These are phyloP conservation scores for Ceramica pisi DNA, from an alignment of 2,888 invertebrate genomes.

Conservation along the genomic window DNA sequence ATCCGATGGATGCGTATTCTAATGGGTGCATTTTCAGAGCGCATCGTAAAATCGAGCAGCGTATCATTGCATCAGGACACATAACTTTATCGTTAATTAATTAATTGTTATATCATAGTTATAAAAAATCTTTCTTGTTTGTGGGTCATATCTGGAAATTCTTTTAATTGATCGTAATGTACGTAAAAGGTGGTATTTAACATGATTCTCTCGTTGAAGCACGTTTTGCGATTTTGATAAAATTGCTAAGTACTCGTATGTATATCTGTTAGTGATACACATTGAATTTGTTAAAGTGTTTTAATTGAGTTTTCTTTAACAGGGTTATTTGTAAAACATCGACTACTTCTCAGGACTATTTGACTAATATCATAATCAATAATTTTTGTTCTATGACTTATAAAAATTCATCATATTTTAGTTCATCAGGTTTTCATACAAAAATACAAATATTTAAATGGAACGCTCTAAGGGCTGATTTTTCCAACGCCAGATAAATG, in stretches of 20 bases:
- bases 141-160: constrained; percentile 46
- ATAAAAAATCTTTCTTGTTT: constrained; percentile 31
- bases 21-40: constrained; percentile 26
- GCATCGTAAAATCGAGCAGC: constrained; percentile 22
- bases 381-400: no score
- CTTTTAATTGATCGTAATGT: constrained; percentile 31
- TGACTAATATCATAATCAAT: no score
- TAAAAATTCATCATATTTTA: no score
- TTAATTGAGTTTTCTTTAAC: neutral
- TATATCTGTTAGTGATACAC: neutral
- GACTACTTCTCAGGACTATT: no score
- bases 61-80: constrained; percentile 49
- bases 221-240: constrained; percentile 8
- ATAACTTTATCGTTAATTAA: constrained; percentile 37
- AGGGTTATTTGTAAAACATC: no score
- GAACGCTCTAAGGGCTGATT: no score
- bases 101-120: constrained; percentile 34
- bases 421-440: no score
- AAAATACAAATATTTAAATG: no score
- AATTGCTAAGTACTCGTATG: no score
- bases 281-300: neutral
- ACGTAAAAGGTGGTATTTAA: constrained; percentile 38
- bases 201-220: neutral
- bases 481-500: no score
- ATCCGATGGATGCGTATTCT: no score